A percentile compares a stretch with the other conserved stretches of the same genome.
Conservation (phyloP, 2,888 invertebrate species). For the Leptinotarsa haldemani region DNA sequence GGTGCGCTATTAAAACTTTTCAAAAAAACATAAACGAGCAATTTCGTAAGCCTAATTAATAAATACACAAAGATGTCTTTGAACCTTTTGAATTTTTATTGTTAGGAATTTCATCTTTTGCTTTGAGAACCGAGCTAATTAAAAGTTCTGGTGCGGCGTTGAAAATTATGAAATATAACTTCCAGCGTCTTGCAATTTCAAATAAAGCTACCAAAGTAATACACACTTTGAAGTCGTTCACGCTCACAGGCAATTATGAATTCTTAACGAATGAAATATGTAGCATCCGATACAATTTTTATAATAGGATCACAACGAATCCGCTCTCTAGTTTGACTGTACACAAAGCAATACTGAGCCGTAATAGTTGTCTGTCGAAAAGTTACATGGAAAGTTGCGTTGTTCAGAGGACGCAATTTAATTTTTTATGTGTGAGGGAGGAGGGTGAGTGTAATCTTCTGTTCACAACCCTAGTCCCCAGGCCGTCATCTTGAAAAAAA, state of each 20-base stretch:
- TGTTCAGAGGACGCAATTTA: no score
- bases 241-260: constrained; percentile 27
- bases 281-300: constrained; percentile 18
- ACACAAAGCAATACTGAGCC: background rate
- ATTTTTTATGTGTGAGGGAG: no score
- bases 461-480: no score
- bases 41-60: constrained; percentile 49
- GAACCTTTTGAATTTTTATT: constrained; percentile 47
- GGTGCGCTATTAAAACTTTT: constrained; percentile 14
- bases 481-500: no score
- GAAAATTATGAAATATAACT: constrained; percentile 43
- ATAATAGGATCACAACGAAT: background rate
- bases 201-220: constrained; percentile 28
- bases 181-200: constrained; percentile 26
- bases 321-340: background rate
- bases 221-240: constrained; percentile 24
- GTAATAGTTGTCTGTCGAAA: no score
- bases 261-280: constrained; percentile 11
- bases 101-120: constrained; percentile 32
- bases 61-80: constrained; percentile 52
- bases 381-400: no score
- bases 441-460: no score
- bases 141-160: constrained; percentile 47
- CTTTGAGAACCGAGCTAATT: constrained; percentile 42
- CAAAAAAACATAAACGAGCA: background rate